Conservation (phyloP, 2,113 vertebrate genomes). For the Indicator maculatus region DNA sequence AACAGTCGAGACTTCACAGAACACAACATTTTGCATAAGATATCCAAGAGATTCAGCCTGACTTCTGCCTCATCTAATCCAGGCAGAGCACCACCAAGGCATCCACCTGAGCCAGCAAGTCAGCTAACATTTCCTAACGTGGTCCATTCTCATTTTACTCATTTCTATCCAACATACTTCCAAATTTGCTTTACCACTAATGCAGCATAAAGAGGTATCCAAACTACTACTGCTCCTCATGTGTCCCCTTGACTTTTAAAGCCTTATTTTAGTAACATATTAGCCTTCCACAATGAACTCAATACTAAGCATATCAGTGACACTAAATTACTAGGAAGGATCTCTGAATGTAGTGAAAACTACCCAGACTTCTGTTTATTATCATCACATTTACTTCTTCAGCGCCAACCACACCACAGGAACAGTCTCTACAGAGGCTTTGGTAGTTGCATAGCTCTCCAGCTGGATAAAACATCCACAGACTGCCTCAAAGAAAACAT, state of each 20-base stretch:
- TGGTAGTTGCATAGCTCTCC: not conserved
- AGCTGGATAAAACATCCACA: not conserved
- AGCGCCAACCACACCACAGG: not conserved
- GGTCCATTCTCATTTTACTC: not conserved
- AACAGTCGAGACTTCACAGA: not conserved
- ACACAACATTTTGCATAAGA: not conserved
- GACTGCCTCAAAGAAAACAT: constrained; percentile 28
- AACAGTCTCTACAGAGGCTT: not conserved
- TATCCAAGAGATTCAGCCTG: not conserved
- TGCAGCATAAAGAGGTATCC: not conserved
- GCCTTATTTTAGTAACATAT: not conserved
- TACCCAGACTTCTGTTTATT: not conserved
- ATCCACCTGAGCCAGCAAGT: not conserved
- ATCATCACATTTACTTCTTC: not conserved
- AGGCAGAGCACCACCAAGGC: not conserved
- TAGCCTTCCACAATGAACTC: not conserved
- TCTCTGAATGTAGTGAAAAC: not conserved
- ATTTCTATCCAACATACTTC: not conserved
- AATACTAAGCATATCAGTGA: not conserved
- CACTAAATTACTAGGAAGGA: not conserved
- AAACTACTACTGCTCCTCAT: not conserved
- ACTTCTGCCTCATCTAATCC: not conserved
- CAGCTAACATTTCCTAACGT: not conserved
- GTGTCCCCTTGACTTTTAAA: not conserved
- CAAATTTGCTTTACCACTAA: not conserved